phyloP scores from a whole-genome alignment of 2,113 vertebrate genomes.

The Isurus oxyrinchus region DNA sequence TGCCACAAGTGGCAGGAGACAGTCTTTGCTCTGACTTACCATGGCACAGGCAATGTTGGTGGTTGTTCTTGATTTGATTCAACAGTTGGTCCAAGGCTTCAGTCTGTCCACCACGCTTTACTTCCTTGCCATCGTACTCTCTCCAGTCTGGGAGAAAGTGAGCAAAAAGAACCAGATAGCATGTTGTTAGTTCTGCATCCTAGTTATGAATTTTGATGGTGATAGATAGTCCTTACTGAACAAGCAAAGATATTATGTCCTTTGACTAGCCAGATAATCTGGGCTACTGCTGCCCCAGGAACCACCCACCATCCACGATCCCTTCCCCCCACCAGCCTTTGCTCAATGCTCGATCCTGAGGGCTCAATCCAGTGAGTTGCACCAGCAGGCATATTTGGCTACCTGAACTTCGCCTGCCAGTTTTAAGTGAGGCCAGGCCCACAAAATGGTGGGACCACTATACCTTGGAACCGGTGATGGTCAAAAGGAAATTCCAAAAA shows the following conservation, averaged over 20 bases:
- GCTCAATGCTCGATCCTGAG: background rate
- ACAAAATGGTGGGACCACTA: background rate
- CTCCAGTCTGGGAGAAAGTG: conserved; percentile 67
- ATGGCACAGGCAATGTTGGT: conserved; percentile 74
- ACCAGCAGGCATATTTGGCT: background rate
- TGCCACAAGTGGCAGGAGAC: background rate
- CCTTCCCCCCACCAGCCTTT: background rate
- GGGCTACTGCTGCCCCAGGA: background rate
- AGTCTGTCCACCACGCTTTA: conserved; percentile 65
- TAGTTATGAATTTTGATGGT: background rate
- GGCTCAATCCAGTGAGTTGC: background rate
- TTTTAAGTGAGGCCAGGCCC: background rate
- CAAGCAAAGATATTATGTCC: background rate
- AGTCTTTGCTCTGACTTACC: conserved; percentile 55
- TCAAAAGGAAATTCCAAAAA: background rate
- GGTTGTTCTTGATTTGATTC: conserved; percentile 73
- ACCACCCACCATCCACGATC: background rate
- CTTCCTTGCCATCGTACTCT: conserved; percentile 63
- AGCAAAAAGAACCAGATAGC: conserved; percentile 49
- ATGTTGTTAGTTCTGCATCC: background rate
- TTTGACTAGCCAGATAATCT: background rate
- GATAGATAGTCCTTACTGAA: background rate
- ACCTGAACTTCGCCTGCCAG: background rate
- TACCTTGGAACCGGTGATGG: background rate
- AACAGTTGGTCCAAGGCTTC: conserved; percentile 75